Conservation (phyloP, 1,140 invertebrate species). For the Drosophila asahinai region DNA sequence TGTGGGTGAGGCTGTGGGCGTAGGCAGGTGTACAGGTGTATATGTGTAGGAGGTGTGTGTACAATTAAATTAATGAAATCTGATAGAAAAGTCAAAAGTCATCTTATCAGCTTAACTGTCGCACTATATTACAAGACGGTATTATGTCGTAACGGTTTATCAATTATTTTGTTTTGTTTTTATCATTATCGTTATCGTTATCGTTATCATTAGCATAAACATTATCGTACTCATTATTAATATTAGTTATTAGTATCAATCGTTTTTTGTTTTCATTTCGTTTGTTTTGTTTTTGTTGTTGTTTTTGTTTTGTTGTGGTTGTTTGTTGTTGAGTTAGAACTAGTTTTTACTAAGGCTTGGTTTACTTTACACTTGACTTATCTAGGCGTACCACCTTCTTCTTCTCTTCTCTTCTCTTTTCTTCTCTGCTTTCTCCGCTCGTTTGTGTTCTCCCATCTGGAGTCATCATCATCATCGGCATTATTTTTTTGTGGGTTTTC, state of each 20-base stretch:
- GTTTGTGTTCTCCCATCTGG: constrained; percentile 21
- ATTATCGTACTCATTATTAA: constrained; percentile 55
- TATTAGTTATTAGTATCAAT: constrained; percentile 53
- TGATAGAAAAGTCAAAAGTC: constrained; percentile 51
- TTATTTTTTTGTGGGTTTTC: constrained; percentile 42
- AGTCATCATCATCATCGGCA: constrained; percentile 3
- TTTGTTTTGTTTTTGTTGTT: constrained; percentile 21
- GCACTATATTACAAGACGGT: constrained; percentile 68
- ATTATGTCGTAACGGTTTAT: constrained; percentile 63
- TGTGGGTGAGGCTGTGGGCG: neutral
- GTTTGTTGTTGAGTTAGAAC: constrained; percentile 60
- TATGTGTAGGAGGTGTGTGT: constrained; percentile 2
- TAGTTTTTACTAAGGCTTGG: constrained; percentile 82
- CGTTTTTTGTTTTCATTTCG: constrained; percentile 30
- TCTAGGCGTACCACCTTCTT: constrained; percentile 43
- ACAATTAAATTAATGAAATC: constrained; percentile 56
- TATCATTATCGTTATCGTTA: constrained; percentile 52
- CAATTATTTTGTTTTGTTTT: constrained; percentile 15
- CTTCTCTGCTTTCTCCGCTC: neutral
- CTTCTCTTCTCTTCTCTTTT: neutral
- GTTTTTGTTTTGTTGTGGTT: constrained; percentile 24
- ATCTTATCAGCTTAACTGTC: constrained; percentile 51
- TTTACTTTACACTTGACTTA: constrained; percentile 80
- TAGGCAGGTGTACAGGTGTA: neutral
- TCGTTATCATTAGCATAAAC: constrained; percentile 52